Percentiles rank a stretch among this genome's conserved stretches.
Conservation (phyloP, 2,113 vertebrate species). For the Donacobius atricapilla region DNA sequence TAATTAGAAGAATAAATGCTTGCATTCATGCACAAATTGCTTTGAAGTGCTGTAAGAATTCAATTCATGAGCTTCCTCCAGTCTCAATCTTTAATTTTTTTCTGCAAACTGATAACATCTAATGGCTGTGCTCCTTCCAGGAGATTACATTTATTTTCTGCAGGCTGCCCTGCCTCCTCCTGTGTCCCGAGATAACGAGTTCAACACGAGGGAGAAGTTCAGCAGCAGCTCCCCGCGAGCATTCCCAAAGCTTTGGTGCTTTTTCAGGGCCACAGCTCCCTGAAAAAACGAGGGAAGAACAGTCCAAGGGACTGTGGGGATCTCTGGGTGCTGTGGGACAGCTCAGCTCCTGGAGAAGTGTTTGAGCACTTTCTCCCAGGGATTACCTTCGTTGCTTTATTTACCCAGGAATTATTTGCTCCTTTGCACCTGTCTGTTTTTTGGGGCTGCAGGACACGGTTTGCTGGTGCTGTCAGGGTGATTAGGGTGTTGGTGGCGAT, state of each 20-base stretch:
- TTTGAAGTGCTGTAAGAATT: slow-evolving; percentile 58
- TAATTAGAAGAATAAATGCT: slow-evolving; percentile 57
- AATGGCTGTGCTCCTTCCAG: not conserved
- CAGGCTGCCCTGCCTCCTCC: not conserved
- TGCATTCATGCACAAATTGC: slow-evolving; percentile 45
- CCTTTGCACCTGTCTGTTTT: not conserved
- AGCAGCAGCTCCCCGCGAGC: not conserved
- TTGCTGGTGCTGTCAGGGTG: not conserved
- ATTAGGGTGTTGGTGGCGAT: not conserved
- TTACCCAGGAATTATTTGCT: not conserved
- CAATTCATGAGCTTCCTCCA: not conserved
- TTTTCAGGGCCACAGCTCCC: not conserved
- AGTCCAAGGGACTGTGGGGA: fast-evolving
- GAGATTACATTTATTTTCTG: not conserved
- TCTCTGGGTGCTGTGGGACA: not conserved
- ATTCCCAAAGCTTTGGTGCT: not conserved
- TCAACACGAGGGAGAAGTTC: not conserved
- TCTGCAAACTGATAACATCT: not conserved
- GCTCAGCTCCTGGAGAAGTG: not conserved
- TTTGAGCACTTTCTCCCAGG: not conserved
- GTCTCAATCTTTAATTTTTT: not conserved
- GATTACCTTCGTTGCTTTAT: not conserved
- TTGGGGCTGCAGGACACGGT: not conserved
- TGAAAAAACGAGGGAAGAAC: not conserved
- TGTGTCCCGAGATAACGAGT: not conserved